A percentile compares a stretch with the other conserved stretches of the same genome.
phyloP scores from a whole-genome alignment of 2,113 vertebrate genomes.

The Chaetodon trifascialis region DNA sequence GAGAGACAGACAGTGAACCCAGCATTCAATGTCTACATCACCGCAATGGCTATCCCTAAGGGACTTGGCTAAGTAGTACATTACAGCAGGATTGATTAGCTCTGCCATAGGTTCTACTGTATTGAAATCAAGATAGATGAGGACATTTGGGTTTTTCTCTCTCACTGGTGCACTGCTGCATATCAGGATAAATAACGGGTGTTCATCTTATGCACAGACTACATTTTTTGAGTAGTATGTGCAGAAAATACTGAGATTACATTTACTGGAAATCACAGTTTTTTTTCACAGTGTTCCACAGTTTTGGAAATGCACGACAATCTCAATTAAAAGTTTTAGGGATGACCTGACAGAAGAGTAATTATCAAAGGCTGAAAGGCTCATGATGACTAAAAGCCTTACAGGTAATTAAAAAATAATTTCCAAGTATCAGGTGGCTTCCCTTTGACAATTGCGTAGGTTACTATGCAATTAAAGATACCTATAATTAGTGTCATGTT shows the following conservation, averaged over 20 bases:
- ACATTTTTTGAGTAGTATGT: conserved; percentile 11
- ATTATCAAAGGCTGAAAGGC: conserved; percentile 75
- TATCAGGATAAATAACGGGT: conserved; percentile 11
- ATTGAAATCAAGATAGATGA: conserved; percentile 65
- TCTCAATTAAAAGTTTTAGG: conserved; percentile 79
- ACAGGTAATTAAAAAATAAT: conserved; percentile 85
- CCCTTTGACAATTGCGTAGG: conserved; percentile 83
- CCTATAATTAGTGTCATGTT: conserved; percentile 83
- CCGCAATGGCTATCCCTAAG: conserved; percentile 44
- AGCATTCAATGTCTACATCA: conserved; percentile 52
- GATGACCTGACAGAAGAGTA: conserved; percentile 72
- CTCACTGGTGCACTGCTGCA: conserved; percentile 1
- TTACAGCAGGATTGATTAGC: conserved; percentile 75
- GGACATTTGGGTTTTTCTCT: conserved; percentile 48
- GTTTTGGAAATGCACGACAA: conserved; percentile 53
- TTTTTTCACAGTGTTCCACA: conserved; percentile 7
- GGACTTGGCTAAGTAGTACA: conserved; percentile 66
- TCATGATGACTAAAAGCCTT: conserved; percentile 67
- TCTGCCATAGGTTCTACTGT: conserved; percentile 50
- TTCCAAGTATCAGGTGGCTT: conserved; percentile 84
- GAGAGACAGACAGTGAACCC: conserved; percentile 46
- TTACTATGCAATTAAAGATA: conserved; percentile 84
- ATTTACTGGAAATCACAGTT: conserved; percentile 22
- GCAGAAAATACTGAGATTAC: neutral
- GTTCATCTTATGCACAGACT: conserved; percentile 11